Percentiles rank a stretch among this genome's conserved stretches.
Conservation (phyloP, 64 coral and sea anemone genomes). For the Acropora tenuis region DNA sequence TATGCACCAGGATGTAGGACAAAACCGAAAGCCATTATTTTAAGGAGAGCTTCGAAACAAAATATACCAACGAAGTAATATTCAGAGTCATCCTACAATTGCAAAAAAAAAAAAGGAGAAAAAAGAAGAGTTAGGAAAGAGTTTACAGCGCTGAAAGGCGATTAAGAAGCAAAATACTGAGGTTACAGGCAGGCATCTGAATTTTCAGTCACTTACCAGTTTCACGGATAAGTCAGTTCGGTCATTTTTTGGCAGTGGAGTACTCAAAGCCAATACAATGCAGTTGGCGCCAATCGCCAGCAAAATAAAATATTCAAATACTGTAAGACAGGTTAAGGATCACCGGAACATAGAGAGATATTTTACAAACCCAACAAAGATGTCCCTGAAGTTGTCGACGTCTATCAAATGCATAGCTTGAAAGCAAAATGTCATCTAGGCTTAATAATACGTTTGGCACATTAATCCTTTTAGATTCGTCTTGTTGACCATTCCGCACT, state of each 20-base stretch:
- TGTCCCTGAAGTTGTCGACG: too few species aligned
- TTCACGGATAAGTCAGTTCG: slow-evolving; percentile 65
- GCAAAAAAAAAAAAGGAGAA: neutral
- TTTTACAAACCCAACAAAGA: too few species aligned
- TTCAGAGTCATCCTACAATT: slow-evolving; percentile 77
- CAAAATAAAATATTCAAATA: slow-evolving; percentile 97
- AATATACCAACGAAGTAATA: slow-evolving; percentile 90
- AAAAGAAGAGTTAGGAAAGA: slow-evolving; percentile 1
- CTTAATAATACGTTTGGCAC: neutral
- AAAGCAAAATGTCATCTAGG: neutral
- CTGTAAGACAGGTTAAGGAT: slow-evolving; percentile 86
- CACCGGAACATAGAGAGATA: neutral
- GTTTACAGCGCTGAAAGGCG: neutral
- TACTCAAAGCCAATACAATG: slow-evolving; percentile 86
- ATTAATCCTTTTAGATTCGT: neutral
- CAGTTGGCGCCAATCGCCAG: slow-evolving; percentile 92
- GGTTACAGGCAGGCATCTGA: neutral
- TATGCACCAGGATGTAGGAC: slow-evolving; percentile 93
- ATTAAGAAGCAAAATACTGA: neutral
- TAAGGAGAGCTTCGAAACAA: slow-evolving; percentile 91
- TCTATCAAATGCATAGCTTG: slow-evolving; percentile 4
- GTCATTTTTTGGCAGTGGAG: slow-evolving; percentile 87
- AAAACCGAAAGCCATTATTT: slow-evolving; percentile 96
- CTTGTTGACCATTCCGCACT: neutral
- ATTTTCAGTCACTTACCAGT: slow-evolving; percentile 62